These are phyloP conservation scores for Agonopterix subpropinquella DNA, from an alignment of 2,888 invertebrate species.

Conservation along the genomic window DNA sequence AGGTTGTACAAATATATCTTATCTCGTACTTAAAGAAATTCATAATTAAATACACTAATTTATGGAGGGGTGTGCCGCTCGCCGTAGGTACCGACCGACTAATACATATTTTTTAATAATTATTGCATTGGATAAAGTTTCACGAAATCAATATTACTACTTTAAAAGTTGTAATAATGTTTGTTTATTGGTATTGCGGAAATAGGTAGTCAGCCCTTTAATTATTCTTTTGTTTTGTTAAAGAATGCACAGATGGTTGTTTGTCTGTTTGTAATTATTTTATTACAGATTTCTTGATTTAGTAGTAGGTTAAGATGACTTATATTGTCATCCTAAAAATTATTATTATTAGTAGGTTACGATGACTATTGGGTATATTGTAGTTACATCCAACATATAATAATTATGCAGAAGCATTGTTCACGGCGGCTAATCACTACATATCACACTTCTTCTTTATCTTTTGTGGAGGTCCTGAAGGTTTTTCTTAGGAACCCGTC, in stretches of 20 bases:
- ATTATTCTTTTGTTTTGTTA: background rate
- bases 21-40: slow-evolving; percentile 65
- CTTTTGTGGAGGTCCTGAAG: too few species aligned
- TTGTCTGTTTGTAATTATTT: background rate
- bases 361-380: too few species aligned
- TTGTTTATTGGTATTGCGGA: slow-evolving; percentile 2
- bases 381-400: too few species aligned
- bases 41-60: slow-evolving; percentile 71
- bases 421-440: too few species aligned
- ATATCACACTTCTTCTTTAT: too few species aligned
- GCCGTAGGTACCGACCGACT: slow-evolving; percentile 23
- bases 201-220: slow-evolving; percentile 1
- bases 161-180: background rate
- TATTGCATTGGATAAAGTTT: slow-evolving; percentile 48
- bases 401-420: too few species aligned
- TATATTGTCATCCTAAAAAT: too few species aligned
- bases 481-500: too few species aligned
- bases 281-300: background rate
- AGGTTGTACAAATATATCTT: slow-evolving; percentile 69
- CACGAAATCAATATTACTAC: slow-evolving; percentile 27
- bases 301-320: background rate
- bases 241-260: background rate
- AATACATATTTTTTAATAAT: slow-evolving; percentile 57
- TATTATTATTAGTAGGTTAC: too few species aligned
- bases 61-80: slow-evolving; percentile 38